These are phyloP conservation scores for Zoanthus sansibaricus DNA, from an alignment of 92 coral and sea anemone species.

Conservation along the genomic window DNA sequence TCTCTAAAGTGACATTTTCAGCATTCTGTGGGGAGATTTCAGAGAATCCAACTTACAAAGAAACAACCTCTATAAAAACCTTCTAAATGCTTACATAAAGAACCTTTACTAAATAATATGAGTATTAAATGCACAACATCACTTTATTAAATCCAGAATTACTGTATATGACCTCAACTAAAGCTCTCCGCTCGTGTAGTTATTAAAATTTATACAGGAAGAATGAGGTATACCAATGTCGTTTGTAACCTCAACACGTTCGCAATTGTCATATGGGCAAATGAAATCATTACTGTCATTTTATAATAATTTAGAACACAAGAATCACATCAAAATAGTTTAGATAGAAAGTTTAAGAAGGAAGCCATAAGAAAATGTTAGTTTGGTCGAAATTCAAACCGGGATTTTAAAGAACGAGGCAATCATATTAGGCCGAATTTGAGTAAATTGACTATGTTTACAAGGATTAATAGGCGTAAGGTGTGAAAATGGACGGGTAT, in stretches of 20 bases:
- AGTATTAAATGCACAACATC: conserved; percentile 29
- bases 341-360: conserved; percentile 28
- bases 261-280: conserved; percentile 31
- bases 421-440: conserved; percentile 29
- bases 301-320: conserved; percentile 26
- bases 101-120: conserved; percentile 27
- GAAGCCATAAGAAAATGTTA: conserved; percentile 29
- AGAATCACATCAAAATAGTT: conserved; percentile 28
- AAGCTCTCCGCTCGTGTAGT: conserved; percentile 32
- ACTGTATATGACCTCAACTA: conserved; percentile 29
- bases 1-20: too few species aligned
- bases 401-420: conserved; percentile 31
- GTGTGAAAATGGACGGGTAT: conserved; percentile 31
- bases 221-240: conserved; percentile 30
- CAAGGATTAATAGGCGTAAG: conserved; percentile 30
- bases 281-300: conserved; percentile 28
- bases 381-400: conserved; percentile 30
- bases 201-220: conserved; percentile 26
- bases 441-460: conserved; percentile 28
- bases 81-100: conserved; percentile 28
- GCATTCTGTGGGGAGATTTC: conserved; percentile 18
- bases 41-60: conserved; percentile 20
- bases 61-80: conserved; percentile 29
- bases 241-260: conserved; percentile 30
- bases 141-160: conserved; percentile 27